phyloP scores from a whole-genome alignment of 2,113 vertebrate species.

The Promerops cafer region DNA sequence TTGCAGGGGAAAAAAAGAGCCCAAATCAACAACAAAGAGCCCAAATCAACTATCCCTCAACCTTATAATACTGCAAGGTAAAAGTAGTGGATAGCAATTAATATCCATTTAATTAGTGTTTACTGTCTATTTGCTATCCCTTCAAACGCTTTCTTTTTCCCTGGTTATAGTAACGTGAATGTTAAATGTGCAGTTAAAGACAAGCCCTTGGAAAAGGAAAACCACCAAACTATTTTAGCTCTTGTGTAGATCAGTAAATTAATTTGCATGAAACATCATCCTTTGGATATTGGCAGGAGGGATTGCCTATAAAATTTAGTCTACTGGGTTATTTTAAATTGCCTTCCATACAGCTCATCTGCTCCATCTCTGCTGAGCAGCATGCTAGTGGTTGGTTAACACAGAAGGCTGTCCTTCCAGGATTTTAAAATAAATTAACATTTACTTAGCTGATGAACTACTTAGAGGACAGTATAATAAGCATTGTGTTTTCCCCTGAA shows the following conservation, averaged over 20 bases:
- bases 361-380: not conserved
- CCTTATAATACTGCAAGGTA: not conserved
- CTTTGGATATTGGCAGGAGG: not conserved
- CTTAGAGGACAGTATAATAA: not conserved
- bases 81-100: not conserved
- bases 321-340: not conserved
- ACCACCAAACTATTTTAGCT: not conserved
- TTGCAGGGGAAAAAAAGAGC: not conserved
- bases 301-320: not conserved
- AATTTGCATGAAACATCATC: not conserved
- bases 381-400: not conserved
- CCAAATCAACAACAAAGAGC: not conserved
- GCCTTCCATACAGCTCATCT: not conserved
- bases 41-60: not conserved
- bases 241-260: not conserved
- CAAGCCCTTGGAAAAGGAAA: not conserved
- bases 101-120: not conserved
- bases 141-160: not conserved
- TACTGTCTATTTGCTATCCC: not conserved
- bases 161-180: not conserved
- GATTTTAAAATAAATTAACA: not conserved
- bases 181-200: not conserved
- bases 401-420: not conserved
- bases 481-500: not conserved
- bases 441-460: not conserved